These are phyloP conservation scores for Spermophilus dauricus DNA, from an alignment of 2,113 vertebrate species.

Conservation along the genomic window DNA sequence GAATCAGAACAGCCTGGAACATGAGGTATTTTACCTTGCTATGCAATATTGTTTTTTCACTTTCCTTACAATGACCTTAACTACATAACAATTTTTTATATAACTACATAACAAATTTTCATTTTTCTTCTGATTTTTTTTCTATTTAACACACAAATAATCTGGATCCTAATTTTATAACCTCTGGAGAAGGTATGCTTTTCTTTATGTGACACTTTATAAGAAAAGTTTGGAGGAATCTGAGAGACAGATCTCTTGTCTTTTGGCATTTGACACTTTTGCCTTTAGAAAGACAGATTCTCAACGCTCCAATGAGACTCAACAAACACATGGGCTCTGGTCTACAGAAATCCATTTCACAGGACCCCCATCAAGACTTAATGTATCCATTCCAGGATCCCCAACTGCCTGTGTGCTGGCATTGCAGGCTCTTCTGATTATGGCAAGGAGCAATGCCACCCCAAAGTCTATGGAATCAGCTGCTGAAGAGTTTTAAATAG, in stretches of 20 bases:
- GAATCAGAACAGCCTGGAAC: background rate
- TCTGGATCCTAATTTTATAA: background rate
- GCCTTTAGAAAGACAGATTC: background rate
- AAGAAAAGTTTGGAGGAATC: background rate
- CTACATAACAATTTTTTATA: background rate
- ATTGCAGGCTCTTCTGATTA: background rate
- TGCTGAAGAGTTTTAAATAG: slow-evolving; percentile 26
- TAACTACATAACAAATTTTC: background rate
- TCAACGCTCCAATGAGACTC: background rate
- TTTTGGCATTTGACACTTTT: background rate
- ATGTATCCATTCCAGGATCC: background rate
- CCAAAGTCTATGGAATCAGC: background rate
- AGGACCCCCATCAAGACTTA: background rate
- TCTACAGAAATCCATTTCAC: background rate
- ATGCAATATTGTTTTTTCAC: background rate
- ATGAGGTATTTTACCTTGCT: background rate
- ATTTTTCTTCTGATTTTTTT: background rate
- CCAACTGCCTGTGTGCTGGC: background rate
- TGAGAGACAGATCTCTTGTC: background rate
- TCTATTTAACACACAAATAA: slow-evolving; percentile 16
- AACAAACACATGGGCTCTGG: background rate
- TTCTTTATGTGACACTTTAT: background rate
- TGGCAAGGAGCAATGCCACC: background rate
- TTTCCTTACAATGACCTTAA: background rate
- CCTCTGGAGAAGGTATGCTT: background rate